Evolutionary conservation across 2,797 vertebrate genomes (phyloP).

Genomic region (Sarcoramphus papa): DNA sequence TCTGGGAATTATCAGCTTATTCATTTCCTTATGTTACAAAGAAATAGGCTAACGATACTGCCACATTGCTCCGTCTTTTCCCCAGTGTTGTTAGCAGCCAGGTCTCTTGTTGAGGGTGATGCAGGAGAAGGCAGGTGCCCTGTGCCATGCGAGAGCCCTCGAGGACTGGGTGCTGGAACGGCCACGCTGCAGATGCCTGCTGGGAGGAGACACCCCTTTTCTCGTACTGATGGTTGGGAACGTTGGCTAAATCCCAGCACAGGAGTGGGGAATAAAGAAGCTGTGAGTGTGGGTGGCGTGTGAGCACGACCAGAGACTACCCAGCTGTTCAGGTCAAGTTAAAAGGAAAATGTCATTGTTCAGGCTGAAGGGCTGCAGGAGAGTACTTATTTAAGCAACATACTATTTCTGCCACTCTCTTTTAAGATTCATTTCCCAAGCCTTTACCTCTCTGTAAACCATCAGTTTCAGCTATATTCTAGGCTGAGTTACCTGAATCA

Average conservation of each 20-base stretch:
- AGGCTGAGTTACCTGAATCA: background rate
- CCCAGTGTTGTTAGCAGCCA: background rate
- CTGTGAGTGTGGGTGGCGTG: background rate
- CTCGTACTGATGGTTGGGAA: rapidly evolving
- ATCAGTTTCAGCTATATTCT: rapidly evolving
- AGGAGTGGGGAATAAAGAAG: background rate
- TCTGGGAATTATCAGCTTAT: background rate
- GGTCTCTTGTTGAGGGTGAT: background rate
- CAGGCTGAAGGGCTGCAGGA: background rate
- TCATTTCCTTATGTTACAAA: background rate
- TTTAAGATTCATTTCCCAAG: background rate
- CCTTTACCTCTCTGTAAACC: background rate
- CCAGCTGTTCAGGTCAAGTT: background rate
- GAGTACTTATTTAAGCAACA: background rate
- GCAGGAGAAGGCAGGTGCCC: background rate
- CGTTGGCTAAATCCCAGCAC: rapidly evolving
- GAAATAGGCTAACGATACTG: rapidly evolving
- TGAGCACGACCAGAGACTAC: background rate
- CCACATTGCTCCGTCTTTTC: background rate
- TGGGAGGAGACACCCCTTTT: background rate
- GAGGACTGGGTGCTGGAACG: rapidly evolving
- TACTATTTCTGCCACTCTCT: background rate
- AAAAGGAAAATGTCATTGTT: background rate
- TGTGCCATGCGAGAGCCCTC: background rate
- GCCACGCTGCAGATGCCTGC: background rate